phyloP scores from a whole-genome alignment of 35 echinoderm and acorn worm species.

The Apostichopus parvimensis region DNA sequence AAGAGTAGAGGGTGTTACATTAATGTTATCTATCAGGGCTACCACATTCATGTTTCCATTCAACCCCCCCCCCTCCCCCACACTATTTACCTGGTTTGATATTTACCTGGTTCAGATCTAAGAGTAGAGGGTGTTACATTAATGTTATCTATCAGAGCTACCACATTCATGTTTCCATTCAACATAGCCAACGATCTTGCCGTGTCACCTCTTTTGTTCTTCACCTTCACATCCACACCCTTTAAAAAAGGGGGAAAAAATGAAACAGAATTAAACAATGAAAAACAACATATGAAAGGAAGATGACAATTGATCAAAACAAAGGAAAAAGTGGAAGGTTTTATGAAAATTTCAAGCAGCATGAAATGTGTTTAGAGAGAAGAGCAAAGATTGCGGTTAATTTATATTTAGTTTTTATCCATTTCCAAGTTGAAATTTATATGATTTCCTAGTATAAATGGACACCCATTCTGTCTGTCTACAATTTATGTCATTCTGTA shows the following conservation, averaged over 20 bases:
- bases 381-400: too few relatives aligned
- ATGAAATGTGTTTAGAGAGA: too few relatives aligned
- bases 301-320: too few relatives aligned
- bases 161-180: conserved; percentile 95
- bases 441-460: too few relatives aligned
- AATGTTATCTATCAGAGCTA: conserved; percentile 82
- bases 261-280: too few relatives aligned
- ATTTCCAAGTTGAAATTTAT: too few relatives aligned
- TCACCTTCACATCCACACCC: conserved; percentile 68
- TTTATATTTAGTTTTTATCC: too few relatives aligned
- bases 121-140: conserved; percentile 65
- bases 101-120: conserved; percentile 78
- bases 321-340: too few relatives aligned
- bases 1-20: conserved; percentile 62
- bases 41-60: conserved; percentile 97
- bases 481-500: too few relatives aligned
- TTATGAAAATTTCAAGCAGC: too few relatives aligned
- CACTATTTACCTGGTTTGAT: not conserved
- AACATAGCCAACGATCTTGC: conserved; percentile 87
- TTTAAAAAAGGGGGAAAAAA: not conserved
- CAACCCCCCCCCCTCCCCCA: not conserved
- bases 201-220: conserved; percentile 78
- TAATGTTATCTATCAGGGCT: conserved; percentile 78
- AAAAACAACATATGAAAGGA: too few relatives aligned
- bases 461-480: too few relatives aligned